Evolutionary conservation across 2,888 invertebrate genomes (phyloP), one percentile per base, ranked within the genome.

Genomic region (Ectemnius continuus): DNA sequence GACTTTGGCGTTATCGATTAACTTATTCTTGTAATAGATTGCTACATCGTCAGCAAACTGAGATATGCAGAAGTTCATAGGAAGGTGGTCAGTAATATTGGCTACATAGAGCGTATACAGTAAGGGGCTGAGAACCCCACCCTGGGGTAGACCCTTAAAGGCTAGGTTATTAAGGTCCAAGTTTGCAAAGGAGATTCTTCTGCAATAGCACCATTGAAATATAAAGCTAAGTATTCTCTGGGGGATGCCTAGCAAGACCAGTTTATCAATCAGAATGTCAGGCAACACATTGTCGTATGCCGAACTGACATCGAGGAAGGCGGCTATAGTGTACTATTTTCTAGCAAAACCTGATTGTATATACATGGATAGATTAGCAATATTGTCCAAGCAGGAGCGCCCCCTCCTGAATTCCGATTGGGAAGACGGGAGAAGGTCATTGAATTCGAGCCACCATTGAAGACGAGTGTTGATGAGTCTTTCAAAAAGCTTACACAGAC

Each of bases 321-420:
- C 66, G 0, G 61, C 61, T 0, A 20, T 20, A 3, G 52, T 60
- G 0, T 52, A 4, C 3, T 61, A 11, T 11, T 56, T 67, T 0
- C 2, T 18, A 0, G 36, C 14, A 2, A 59, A 13, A 0, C 67
- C 61, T 2, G 23, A 6, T n/a, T 61, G 11, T 1, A 11, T 14
- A 2, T 61, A n/a, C n/a, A n/a, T n/a, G n/a, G n/a, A n/a, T n/a
- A n/a, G n/a, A n/a, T n/a, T 65, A 1, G 47, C 6, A 0, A 70
- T 5, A 47, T 65, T 70, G 5, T 70, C 70, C 3, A 28, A 56
- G 13, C 58, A 36, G 0, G 65, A 66, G 14, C 61, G 20, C 2
- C 57, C 56, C n/a, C 47, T 63, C 3, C 63, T 58, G 11, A 71
- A 71, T 0, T 59, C 71, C 0, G 62, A 26, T 36, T 71, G 70